Evolutionary conservation across 1,140 invertebrate species (phyloP), one percentile per base, ranked within the genome.

Genomic region (Hestina assimilis): DNA sequence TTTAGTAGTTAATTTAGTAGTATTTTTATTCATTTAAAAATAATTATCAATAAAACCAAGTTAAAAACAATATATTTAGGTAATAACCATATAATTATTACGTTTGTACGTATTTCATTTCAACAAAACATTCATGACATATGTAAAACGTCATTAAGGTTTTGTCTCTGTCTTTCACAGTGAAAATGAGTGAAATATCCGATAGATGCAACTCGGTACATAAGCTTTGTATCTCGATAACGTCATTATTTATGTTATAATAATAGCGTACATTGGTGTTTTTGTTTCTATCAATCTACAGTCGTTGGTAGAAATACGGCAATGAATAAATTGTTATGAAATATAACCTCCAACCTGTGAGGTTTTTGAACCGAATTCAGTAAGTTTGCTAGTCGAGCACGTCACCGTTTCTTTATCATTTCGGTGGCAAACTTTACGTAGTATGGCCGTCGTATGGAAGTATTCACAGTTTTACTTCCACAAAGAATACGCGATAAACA

Each of bases 401-500:
- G 80, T 87, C 80, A 83, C 76, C 58, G 67, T 77, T 79, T 80
- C 81, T 81, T 84, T 84, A 87, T 87, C 84, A 87, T 86, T 87
- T 85, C 79, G 77, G 79, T 79, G 78, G 86, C 79, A 86, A 84
- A 86, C 86, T 81, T 84, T 83, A 79, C 83, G 69, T 88, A 89
- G 87, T 84, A 89, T 89, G 89, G 89, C 84, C 84, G 89, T 87
- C 75, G 83, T 77, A 60, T 79, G 82, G 79, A 86, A 85, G 78
- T 86, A 87, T 84, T 86, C 83, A 81, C 87, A 89, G 79, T 89
- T 89, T 86, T 89, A 88, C 86, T 89, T 89, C 81, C 89, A 89
- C 79, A 89, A 89, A 89, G 89, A 89, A 86, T 89, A 89, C 87
- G 89, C 89, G 89, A 89, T 89, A 89, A 83, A 85, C 79, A 83